phyloP scores from a whole-genome alignment of 2,113 vertebrate genomes.

The Isurus oxyrinchus region DNA sequence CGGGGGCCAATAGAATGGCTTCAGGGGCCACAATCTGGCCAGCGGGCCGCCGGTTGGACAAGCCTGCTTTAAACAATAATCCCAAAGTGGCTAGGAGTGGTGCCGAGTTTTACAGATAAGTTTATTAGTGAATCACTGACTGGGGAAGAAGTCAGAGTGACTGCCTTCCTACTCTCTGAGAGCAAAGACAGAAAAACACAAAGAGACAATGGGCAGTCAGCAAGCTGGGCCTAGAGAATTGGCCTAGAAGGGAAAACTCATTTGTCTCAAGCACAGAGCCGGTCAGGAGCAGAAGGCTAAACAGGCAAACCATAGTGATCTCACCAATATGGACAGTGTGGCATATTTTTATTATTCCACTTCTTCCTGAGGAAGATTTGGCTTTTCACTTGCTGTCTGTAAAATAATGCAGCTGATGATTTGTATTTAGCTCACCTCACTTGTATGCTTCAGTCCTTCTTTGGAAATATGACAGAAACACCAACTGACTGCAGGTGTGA shows the following conservation, averaged over 20 bases:
- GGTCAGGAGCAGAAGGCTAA: background rate
- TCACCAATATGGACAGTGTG: background rate
- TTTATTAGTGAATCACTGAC: background rate
- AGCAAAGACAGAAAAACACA: background rate
- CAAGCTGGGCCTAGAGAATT: background rate
- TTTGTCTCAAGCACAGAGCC: background rate
- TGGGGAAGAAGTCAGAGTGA: background rate
- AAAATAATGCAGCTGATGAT: background rate
- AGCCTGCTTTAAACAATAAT: too few relatives aligned
- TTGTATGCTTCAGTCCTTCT: background rate
- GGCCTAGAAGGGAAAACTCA: background rate
- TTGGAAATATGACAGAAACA: background rate
- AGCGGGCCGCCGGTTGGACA: too few relatives aligned
- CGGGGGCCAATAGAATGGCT: too few relatives aligned
- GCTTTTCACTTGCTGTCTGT: background rate
- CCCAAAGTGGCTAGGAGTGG: too few relatives aligned
- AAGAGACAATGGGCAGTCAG: background rate
- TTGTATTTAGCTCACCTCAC: background rate
- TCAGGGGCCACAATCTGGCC: too few relatives aligned
- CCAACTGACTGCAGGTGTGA: background rate
- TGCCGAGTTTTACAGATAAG: too few relatives aligned
- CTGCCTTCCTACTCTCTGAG: background rate
- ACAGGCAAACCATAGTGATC: background rate
- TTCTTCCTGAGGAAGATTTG: background rate
- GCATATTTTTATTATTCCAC: background rate